Evolutionary conservation across 2,113 vertebrate genomes (phyloP).

Genomic region (Apteryx owenii): DNA sequence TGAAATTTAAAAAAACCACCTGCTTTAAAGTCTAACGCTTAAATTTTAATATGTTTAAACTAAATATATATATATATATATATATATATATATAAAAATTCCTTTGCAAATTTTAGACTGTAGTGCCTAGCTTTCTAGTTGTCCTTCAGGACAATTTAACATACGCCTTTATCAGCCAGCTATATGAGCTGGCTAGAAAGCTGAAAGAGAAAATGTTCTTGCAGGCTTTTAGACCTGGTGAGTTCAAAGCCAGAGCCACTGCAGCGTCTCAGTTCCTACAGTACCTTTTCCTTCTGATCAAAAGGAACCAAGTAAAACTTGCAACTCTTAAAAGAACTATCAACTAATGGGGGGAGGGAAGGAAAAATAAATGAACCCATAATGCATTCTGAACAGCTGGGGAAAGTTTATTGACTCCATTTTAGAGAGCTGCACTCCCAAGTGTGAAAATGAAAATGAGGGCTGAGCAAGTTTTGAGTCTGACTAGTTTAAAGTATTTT

Average conservation of each 20-base stretch:
- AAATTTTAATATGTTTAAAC: slow-evolving; percentile 40
- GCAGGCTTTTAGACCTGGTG: slow-evolving; percentile 77
- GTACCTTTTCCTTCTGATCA: slow-evolving; percentile 59
- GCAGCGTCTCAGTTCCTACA: slow-evolving; percentile 37
- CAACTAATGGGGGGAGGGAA: slow-evolving; percentile 69
- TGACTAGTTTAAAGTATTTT: background rate
- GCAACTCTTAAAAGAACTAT: slow-evolving; percentile 59
- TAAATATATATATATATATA: background rate
- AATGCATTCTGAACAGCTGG: background rate
- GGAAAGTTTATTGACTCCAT: slow-evolving; percentile 39
- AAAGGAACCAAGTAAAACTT: slow-evolving; percentile 55
- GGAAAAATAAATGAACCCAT: slow-evolving; percentile 40
- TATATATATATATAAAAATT: background rate
- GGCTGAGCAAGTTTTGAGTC: background rate
- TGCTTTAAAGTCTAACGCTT: slow-evolving; percentile 4
- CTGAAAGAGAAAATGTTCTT: slow-evolving; percentile 68
- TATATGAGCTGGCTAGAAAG: background rate
- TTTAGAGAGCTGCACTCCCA: background rate
- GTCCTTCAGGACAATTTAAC: slow-evolving; percentile 71
- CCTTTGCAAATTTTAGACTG: slow-evolving; percentile 19
- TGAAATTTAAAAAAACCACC: background rate
- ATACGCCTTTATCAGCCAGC: slow-evolving; percentile 29
- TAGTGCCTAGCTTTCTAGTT: background rate
- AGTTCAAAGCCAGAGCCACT: slow-evolving; percentile 72
- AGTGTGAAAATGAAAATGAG: rapidly evolving